These are phyloP conservation scores for Rana temporaria DNA, from an alignment of 2,113 vertebrate species.

Conservation along the genomic window DNA sequence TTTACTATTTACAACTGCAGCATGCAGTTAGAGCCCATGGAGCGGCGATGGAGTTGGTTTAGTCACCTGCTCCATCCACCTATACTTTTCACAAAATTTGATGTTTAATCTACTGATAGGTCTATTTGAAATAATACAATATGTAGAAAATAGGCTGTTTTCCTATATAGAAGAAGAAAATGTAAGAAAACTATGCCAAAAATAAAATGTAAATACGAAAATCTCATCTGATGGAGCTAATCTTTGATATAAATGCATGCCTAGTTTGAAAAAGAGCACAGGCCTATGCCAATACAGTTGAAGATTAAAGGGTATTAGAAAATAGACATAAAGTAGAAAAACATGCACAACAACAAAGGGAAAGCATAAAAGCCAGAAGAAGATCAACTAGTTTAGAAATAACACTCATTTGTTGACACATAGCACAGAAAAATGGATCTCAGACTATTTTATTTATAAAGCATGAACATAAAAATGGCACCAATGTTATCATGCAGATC, in stretches of 20 bases:
- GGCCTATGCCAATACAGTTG: background rate
- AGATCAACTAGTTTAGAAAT: background rate
- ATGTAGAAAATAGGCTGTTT: background rate
- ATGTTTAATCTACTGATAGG: no score
- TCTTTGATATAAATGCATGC: conserved; percentile 26
- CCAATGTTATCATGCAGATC: no score
- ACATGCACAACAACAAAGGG: conserved; percentile 5
- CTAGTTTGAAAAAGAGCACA: background rate
- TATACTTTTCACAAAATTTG: no score
- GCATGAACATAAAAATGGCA: no score
- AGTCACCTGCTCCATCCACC: no score
- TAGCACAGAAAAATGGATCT: background rate
- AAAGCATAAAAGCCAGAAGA: conserved; percentile 20
- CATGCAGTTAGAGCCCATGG: no score
- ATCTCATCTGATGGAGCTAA: background rate
- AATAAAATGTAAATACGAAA: background rate
- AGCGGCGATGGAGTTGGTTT: no score
- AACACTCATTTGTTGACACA: background rate
- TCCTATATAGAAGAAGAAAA: background rate
- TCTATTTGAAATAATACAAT: no score
- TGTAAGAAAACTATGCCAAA: background rate
- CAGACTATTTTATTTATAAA: no score
- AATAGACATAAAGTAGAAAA: background rate
- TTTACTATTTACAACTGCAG: no score
- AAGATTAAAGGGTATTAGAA: conserved; percentile 34